These are phyloP conservation scores for Malthinus flaveolus DNA, from an alignment of 2,888 invertebrate species.

Conservation along the genomic window DNA sequence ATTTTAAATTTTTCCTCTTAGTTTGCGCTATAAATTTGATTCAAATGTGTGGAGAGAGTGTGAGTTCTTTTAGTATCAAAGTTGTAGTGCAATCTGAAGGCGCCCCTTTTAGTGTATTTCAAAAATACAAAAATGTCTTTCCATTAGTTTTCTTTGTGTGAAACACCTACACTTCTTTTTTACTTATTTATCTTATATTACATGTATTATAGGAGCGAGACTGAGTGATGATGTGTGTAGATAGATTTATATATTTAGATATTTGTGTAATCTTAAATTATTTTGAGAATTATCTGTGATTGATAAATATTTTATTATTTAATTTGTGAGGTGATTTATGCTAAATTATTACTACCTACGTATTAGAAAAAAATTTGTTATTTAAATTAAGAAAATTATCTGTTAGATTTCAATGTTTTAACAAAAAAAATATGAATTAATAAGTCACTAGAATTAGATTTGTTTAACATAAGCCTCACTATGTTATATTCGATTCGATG, in stretches of 20 bases:
- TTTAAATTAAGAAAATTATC: slow-evolving; percentile 8
- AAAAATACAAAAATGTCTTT: slow-evolving; percentile 7
- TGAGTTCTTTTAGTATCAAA: neutral
- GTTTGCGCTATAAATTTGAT: slow-evolving; percentile 3
- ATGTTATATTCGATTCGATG: slow-evolving; percentile 3
- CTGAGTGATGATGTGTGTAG: slow-evolving; percentile 34
- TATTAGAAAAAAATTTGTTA: slow-evolving; percentile 28
- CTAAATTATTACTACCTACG: slow-evolving; percentile 17
- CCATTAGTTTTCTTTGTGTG: slow-evolving; percentile 9
- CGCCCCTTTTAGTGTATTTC: neutral
- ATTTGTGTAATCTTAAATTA: slow-evolving; percentile 48
- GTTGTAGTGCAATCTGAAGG: neutral
- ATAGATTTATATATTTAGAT: slow-evolving; percentile 24
- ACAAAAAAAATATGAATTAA: slow-evolving; percentile 3
- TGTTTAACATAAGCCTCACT: slow-evolving; percentile 14
- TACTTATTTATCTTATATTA: slow-evolving; percentile 17
- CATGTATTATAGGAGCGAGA: slow-evolving; percentile 28
- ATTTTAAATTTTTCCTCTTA: slow-evolving; percentile 3
- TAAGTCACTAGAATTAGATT: slow-evolving; percentile 25
- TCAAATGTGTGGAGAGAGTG: neutral
- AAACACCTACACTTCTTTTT: slow-evolving; percentile 5
- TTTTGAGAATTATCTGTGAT: slow-evolving; percentile 57
- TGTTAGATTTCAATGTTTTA: slow-evolving; percentile 7
- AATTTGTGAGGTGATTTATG: slow-evolving; percentile 45
- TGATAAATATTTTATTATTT: slow-evolving; percentile 53